A percentile compares a stretch with the other conserved stretches of the same genome.
phyloP scores from a whole-genome alignment of 2,797 vertebrate species.

The Coendou prehensilis region DNA sequence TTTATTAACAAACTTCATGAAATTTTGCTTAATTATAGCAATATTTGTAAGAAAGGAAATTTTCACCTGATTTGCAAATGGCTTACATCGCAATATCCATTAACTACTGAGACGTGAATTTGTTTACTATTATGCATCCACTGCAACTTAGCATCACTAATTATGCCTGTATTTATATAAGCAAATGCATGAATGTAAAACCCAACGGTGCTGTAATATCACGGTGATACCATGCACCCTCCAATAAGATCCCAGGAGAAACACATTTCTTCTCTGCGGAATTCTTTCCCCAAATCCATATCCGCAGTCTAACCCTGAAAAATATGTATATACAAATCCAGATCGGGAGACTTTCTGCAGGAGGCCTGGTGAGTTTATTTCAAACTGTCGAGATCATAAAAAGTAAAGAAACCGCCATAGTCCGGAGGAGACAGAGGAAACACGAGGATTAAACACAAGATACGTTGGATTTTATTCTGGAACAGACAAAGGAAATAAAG shows the following conservation, averaged over 20 bases:
- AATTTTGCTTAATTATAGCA: neutral
- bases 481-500: neutral
- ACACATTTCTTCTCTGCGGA: neutral
- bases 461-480: neutral
- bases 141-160: neutral
- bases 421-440: neutral
- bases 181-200: neutral
- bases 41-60: slow-evolving; percentile 9
- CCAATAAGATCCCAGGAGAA: neutral
- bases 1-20: neutral
- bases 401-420: neutral
- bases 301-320: neutral
- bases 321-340: neutral
- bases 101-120: neutral
- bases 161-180: neutral
- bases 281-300: neutral
- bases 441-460: neutral
- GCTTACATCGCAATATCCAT: neutral
- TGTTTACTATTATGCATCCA: neutral
- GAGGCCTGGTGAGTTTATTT: neutral
- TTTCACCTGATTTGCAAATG: neutral
- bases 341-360: neutral
- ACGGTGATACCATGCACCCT: accelerated
- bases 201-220: neutral
- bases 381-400: neutral